Evolutionary conservation across 1,140 invertebrate genomes (phyloP).

Genomic region (Cheumatopsyche charites): DNA sequence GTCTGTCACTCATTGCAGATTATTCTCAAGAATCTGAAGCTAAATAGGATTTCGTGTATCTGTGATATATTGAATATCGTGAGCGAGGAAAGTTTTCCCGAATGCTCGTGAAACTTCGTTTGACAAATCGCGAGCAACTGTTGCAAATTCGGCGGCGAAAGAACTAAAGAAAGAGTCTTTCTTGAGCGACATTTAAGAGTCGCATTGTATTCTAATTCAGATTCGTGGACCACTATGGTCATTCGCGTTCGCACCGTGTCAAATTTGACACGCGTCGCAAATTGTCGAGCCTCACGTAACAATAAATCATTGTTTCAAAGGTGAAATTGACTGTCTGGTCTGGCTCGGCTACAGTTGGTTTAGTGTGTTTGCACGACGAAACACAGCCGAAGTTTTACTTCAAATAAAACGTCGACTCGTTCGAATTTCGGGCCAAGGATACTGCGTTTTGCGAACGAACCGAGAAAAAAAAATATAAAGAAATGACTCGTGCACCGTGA

Average conservation of each 20-base stretch:
- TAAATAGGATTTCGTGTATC: too few species aligned
- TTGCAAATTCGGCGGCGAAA: too few species aligned
- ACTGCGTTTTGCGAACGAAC: not conserved
- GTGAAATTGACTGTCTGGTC: conserved; percentile 21
- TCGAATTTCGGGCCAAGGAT: conserved; percentile 18
- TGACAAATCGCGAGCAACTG: too few species aligned
- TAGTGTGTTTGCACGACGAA: too few species aligned
- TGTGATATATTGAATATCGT: too few species aligned
- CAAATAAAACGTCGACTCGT: not conserved
- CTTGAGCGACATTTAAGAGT: conserved; percentile 6
- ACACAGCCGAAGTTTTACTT: too few species aligned
- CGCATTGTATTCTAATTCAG: conserved; percentile 17
- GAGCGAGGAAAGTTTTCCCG: too few species aligned
- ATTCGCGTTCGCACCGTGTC: conserved; percentile 5
- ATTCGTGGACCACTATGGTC: conserved; percentile 9
- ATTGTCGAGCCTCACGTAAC: not conserved
- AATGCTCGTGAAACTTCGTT: too few species aligned
- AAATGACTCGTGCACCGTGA: not conserved
- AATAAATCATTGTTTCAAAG: conserved; percentile 24
- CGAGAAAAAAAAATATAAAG: not conserved
- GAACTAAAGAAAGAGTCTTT: not conserved
- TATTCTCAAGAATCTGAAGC: too few species aligned
- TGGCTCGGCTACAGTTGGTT: too few species aligned
- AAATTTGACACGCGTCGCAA: conserved; percentile 2
- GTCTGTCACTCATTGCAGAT: too few species aligned